phyloP scores from a whole-genome alignment of 2,888 invertebrate species.

The Monopis laevigella region DNA sequence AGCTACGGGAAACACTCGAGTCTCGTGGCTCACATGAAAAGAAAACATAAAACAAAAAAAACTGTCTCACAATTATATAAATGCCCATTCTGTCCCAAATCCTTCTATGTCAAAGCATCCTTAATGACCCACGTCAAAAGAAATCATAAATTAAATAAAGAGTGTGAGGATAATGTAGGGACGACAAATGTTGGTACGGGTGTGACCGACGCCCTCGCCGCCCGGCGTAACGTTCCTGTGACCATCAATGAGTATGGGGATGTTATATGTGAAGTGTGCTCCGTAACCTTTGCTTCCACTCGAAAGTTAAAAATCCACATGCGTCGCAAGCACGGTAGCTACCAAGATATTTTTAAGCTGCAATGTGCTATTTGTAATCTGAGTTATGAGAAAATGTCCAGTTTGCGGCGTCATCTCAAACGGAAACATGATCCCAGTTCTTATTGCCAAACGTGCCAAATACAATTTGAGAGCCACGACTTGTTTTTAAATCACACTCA shows the following conservation, averaged over 20 bases:
- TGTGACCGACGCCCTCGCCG: too few species aligned
- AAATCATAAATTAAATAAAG: slow-evolving; percentile 40
- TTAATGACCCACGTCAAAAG: slow-evolving; percentile 51
- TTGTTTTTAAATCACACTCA: slow-evolving; percentile 41
- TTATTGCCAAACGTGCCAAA: slow-evolving; percentile 46
- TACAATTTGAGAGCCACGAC: slow-evolving; percentile 43
- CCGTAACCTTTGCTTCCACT: slow-evolving; percentile 44
- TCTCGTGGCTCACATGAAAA: slow-evolving; percentile 42
- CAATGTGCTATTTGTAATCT: slow-evolving; percentile 53
- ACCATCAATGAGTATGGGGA: slow-evolving; percentile 32
- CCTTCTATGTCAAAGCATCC: slow-evolving; percentile 47
- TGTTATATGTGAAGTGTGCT: slow-evolving; percentile 44
- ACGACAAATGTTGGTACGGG: too few species aligned
- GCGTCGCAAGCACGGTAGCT: slow-evolving; percentile 50
- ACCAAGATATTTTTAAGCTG: slow-evolving; percentile 43
- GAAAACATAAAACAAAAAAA: slow-evolving; percentile 43
- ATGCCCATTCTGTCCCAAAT: slow-evolving; percentile 49
- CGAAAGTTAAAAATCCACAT: slow-evolving; percentile 51
- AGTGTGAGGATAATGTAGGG: slow-evolving; percentile 25
- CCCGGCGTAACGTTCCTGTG: background rate
- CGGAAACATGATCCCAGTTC: slow-evolving; percentile 48
- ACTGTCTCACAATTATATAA: slow-evolving; percentile 35
- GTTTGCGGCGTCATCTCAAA: slow-evolving; percentile 47
- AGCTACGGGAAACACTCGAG: slow-evolving; percentile 19
- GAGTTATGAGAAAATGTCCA: slow-evolving; percentile 57